Evolutionary conservation across 2,113 vertebrate species (phyloP).

Genomic region (Phalacrocorax brasilianus): DNA sequence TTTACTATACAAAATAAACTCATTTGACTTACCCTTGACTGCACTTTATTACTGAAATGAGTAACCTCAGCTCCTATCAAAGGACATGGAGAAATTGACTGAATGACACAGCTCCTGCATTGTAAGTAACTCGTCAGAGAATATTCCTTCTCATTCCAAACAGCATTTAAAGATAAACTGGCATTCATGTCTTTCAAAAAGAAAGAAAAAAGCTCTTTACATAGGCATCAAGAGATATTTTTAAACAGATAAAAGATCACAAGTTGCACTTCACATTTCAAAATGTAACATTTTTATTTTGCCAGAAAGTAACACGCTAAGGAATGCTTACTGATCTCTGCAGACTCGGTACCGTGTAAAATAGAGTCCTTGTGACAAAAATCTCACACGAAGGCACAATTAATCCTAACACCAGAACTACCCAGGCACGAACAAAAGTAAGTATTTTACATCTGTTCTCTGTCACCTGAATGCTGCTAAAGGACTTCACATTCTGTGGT

Average conservation of each 20-base stretch:
- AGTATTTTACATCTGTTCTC: not conserved
- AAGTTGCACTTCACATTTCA: not conserved
- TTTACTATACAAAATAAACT: not conserved
- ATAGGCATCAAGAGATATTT: not conserved
- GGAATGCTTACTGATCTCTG: not conserved
- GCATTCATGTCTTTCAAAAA: slow-evolving; percentile 49
- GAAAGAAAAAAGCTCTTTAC: slow-evolving; percentile 37
- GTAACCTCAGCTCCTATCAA: slow-evolving; percentile 62
- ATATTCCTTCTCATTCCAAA: slow-evolving; percentile 74
- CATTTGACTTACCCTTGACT: slow-evolving; percentile 58
- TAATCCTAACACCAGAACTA: not conserved
- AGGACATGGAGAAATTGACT: slow-evolving; percentile 36
- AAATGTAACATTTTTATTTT: not conserved
- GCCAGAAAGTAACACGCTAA: not conserved
- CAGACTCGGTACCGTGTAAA: not conserved
- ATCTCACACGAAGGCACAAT: too few relatives aligned
- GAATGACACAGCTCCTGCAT: slow-evolving; percentile 70
- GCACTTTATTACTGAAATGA: not conserved
- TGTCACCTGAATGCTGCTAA: not conserved
- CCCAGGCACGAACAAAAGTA: not conserved
- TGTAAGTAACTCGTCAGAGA: slow-evolving; percentile 76
- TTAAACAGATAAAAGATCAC: not conserved
- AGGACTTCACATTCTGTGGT: not conserved
- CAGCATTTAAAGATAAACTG: slow-evolving; percentile 69
- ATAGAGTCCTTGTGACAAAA: not conserved